Base-by-base conservation (phyloP, 2,797 vertebrate species). In the Phoeniculus purpureus region DNA sequence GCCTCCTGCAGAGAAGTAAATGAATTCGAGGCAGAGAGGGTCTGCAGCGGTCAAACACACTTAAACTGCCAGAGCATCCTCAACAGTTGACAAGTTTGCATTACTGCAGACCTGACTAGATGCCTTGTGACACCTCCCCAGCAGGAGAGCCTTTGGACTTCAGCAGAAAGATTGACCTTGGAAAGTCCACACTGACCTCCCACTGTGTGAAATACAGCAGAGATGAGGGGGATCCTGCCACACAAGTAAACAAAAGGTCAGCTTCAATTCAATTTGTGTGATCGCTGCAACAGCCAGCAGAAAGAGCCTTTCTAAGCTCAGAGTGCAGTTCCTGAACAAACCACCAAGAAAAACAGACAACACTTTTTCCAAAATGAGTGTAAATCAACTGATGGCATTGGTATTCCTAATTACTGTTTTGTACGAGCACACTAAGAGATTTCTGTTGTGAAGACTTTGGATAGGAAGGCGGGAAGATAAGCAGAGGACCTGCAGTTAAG, bases 1-100 rank as follows among this genome's bases (percentile, higher is more conserved):
- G 83, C 81, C 61, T 6, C 96, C 94, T 68, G 68, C 79, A 89
- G 91, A 92, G 93, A 93, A 85, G 52, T 88, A 94, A 95, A 95
- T 94, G 70, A 95, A 93, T 89, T 75, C 3, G 2, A 86, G 58
- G 58, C 68, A 45, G 71, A 59, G 73, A 87, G 51, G 84, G 81
- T 85, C 74, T 93, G 87, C 74, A 32, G 68, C 0, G 11, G 81
- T 83, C 92, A 94, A 94, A 85, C 3, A 12, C 65, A 50, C 26
- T 93, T 68, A 84, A 74, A 76, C 55, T 70, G 71, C 67, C 1
- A 0, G 52, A 81, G 86, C 75, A n/a, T 80, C 74, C 77, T 85
- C 90, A 74, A 76, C 54, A 78, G 61, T 6, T 90, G 84, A 90
- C 83, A 91, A 82, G 83, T 77, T 90, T 60, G 67, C 55, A 10